Percentiles rank a stretch among this genome's conserved stretches.
These are phyloP conservation scores for Platorchestia sp. DNA, from an alignment of 1,140 invertebrate species.

Conservation along the genomic window DNA sequence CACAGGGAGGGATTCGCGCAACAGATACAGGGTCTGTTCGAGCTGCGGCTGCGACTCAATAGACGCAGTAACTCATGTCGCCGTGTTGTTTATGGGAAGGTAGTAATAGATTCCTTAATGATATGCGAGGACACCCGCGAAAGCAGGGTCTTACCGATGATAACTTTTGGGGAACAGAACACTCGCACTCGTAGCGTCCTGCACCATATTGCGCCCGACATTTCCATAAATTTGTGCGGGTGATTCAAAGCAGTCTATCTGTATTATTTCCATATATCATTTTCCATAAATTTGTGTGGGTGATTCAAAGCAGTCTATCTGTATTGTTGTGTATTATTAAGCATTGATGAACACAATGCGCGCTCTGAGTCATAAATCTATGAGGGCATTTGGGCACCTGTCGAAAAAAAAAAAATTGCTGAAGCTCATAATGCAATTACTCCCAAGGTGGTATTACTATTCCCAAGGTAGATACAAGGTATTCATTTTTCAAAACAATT, in stretches of 20 bases:
- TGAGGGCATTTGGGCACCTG: background rate
- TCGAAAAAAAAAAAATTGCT: background rate
- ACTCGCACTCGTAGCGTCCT: background rate
- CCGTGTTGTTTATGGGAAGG: background rate
- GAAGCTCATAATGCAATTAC: background rate
- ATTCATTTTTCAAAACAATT: background rate
- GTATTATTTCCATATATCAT: too few relatives aligned
- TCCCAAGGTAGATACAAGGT: background rate
- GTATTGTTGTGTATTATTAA: background rate
- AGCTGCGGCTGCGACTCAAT: background rate
- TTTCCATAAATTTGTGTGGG: background rate
- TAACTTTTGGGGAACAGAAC: background rate
- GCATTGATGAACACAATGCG: background rate
- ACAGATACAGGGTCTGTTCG: background rate
- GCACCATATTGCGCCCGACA: background rate
- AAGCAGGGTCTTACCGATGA: constrained; percentile 27
- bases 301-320: background rate
- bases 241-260: background rate
- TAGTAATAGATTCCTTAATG: constrained; percentile 48
- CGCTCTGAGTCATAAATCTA: background rate
- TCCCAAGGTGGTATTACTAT: background rate
- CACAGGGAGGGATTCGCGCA: background rate
- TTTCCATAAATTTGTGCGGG: background rate
- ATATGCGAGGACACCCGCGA: background rate
- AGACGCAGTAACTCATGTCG: constrained; percentile 23